phyloP scores from a whole-genome alignment of 1,140 invertebrate species.

The Lepidurus packardi region DNA sequence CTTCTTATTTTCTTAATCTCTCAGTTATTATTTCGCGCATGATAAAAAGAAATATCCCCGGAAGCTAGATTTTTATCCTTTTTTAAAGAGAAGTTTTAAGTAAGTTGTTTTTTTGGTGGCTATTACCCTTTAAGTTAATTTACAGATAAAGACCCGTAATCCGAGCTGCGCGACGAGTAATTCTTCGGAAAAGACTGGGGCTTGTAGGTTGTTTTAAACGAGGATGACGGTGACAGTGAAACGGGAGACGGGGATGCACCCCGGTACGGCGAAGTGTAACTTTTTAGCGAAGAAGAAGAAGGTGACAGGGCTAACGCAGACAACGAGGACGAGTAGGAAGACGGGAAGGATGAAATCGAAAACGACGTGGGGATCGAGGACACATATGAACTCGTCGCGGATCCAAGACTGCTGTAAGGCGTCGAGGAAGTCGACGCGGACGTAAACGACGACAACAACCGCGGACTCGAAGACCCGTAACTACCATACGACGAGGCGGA shows the following conservation, averaged over 20 bases:
- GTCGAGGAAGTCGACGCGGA: neutral
- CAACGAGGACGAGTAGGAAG: neutral
- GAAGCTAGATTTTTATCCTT: too few species aligned
- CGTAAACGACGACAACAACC: slow-evolving; percentile 17
- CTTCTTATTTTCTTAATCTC: too few species aligned
- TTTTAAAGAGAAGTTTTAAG: too few species aligned
- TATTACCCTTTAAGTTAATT: too few species aligned
- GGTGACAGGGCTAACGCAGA: neutral
- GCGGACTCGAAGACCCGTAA: slow-evolving; percentile 29
- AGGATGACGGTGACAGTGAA: neutral
- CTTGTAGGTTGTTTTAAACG: neutral
- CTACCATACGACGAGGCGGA: slow-evolving; percentile 39
- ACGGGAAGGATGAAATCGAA: neutral
- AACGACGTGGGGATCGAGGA: neutral
- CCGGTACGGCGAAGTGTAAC: neutral
- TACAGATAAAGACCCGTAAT: slow-evolving; percentile 18
- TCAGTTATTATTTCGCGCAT: too few species aligned
- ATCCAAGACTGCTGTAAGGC: neutral
- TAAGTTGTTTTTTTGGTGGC: too few species aligned
- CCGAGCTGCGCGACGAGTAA: slow-evolving; percentile 8
- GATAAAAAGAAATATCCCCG: too few species aligned
- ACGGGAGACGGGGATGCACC: neutral
- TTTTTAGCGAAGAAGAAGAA: neutral
- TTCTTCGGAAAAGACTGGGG: neutral
- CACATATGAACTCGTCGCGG: neutral